Base-by-base conservation (phyloP, 2,888 invertebrate species). In the Pegoplata infirma region DNA sequence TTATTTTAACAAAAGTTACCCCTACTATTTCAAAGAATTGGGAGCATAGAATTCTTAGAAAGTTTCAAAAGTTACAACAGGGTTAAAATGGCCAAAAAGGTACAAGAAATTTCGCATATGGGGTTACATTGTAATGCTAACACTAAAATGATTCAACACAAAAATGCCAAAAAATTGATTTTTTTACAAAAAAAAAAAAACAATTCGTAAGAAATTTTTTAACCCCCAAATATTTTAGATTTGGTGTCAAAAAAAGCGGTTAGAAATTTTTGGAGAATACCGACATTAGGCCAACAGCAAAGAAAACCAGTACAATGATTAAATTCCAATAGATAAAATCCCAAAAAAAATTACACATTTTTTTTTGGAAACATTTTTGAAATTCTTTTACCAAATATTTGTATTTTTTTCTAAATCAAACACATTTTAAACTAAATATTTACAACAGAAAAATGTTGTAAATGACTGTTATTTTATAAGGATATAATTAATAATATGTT, bases 271-370 rank as follows among this genome's bases (percentile, higher is more conserved):
- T 67, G 66, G 32, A 82, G 86, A 87, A 87, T 87, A 86, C 87
- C 85, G 86, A 83, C 85, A 86, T 85, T 84, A 86, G 87, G 87
- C 85, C 83, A 86, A 83, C 87, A 87, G 87, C 82, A 83, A 68
- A 6, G 10, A 19, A 36, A 55, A 61, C 81, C 82, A 73, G 76
- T 66, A 79, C 81, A 84, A 84, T 82, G 80, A 80, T 36, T 61
- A 84, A 83, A 84, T 61, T 75, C 76, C 82, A 77, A 58, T 77
- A 82, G 81, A 81, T 74, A 61, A 40, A 23, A 40, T 71, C 16
- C 47, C 25, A 72, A 55, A 68, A n/a, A 28, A 23, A 10, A 51
- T 59, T 14, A 53, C 25, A 12, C 32, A 16, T 46, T 47, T 44
- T 51, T 55, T n/a, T 53, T 14, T 21, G 14, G 55, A 32, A 28